A percentile compares a stretch with the other conserved stretches of the same genome.
Evolutionary conservation across 2,888 invertebrate genomes (phyloP).

Genomic region (Arrhopalites spinosus): DNA sequence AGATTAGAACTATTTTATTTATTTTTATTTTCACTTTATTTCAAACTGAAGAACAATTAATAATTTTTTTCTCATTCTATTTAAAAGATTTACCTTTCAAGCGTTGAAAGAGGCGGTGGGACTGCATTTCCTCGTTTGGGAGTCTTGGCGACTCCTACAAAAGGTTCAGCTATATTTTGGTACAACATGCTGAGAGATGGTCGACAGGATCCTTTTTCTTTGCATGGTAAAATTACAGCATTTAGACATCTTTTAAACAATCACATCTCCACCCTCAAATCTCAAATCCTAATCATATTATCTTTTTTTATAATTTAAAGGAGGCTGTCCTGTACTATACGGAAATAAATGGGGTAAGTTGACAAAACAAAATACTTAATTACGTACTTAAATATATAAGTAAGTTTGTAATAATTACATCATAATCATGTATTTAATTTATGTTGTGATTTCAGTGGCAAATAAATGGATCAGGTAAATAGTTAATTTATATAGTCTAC

Average conservation of each 20-base stretch:
- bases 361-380: not conserved
- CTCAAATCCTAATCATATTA: too few relatives aligned
- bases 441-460: constrained; percentile 45
- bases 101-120: constrained; percentile 56
- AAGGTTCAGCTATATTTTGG: constrained; percentile 62
- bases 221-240: constrained; percentile 36
- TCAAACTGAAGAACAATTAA: not conserved
- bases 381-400: not conserved
- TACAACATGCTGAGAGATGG: constrained; percentile 60
- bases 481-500: too few relatives aligned
- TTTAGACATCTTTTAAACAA: too few relatives aligned
- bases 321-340: constrained; percentile 52
- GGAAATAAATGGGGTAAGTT: constrained; percentile 54
- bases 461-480: constrained; percentile 54
- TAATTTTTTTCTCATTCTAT: too few relatives aligned
- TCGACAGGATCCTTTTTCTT: constrained; percentile 57
- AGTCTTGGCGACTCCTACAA: constrained; percentile 52
- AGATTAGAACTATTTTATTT: too few relatives aligned
- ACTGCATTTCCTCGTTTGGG: constrained; percentile 58
- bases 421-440: too few relatives aligned
- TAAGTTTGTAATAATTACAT: too few relatives aligned
- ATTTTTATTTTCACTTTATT: not conserved
- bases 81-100: constrained; percentile 40
- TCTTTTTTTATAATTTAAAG: too few relatives aligned
- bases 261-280: too few relatives aligned